phyloP scores from a whole-genome alignment of 2,888 invertebrate species.

The Scaeva pyrastri region DNA sequence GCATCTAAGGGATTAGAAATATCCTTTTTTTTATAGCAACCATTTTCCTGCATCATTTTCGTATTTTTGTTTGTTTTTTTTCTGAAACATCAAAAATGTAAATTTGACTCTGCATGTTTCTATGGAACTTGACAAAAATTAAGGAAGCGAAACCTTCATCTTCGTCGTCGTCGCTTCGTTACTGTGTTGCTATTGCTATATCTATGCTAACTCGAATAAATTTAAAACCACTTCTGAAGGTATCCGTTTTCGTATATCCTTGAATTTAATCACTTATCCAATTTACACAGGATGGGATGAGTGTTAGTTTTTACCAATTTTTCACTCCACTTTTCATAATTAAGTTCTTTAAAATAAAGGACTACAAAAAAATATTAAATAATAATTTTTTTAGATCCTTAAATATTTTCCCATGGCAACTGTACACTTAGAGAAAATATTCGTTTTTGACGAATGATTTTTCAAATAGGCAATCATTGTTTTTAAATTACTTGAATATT shows the following conservation, averaged over 20 bases:
- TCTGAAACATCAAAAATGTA: slow-evolving; percentile 20
- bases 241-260: slow-evolving; percentile 22
- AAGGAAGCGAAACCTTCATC: not conserved
- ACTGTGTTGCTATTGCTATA: not conserved
- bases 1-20: not conserved
- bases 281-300: slow-evolving; percentile 1
- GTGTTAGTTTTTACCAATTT: slow-evolving; percentile 29
- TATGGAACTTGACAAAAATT: not conserved
- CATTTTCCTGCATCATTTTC: slow-evolving; percentile 10
- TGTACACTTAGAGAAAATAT: not conserved
- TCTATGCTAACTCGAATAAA: slow-evolving; percentile 17
- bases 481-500: too few relatives aligned
- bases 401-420: not conserved
- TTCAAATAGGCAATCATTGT: too few relatives aligned
- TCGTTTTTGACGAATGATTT: too few relatives aligned
- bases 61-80: not conserved
- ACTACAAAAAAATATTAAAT: not conserved
- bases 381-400: too few relatives aligned
- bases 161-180: not conserved
- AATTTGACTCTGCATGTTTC: slow-evolving; percentile 20
- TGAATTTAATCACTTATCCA: slow-evolving; percentile 40
- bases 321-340: slow-evolving; percentile 39
- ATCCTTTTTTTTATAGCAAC: slow-evolving; percentile 9
- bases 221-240: slow-evolving; percentile 27
- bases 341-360: slow-evolving; percentile 18